A percentile compares a stretch with the other conserved stretches of the same genome.
Conservation (phyloP, 1,140 invertebrate species). For the Physella acuta region DNA sequence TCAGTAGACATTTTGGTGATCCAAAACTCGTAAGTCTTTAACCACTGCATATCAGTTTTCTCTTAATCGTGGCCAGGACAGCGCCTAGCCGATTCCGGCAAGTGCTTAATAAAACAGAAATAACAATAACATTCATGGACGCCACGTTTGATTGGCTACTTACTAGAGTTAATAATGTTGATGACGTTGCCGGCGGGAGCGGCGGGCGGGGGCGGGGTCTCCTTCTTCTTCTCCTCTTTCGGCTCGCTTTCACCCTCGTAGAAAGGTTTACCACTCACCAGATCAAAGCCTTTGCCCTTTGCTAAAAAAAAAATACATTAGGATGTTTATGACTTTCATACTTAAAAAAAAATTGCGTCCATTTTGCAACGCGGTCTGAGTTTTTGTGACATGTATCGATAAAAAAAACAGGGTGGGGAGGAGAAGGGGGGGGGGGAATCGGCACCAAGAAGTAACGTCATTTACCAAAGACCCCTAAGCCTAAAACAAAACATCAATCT, state of each 20-base stretch:
- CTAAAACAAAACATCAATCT: neutral
- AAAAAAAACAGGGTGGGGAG: neutral
- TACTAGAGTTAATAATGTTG: neutral
- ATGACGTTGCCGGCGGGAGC: neutral
- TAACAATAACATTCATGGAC: neutral
- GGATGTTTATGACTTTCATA: too few species aligned
- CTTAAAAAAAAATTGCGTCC: neutral
- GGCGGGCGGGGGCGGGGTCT: neutral
- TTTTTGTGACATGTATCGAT: too few species aligned
- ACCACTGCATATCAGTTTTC: neutral
- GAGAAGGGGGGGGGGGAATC: neutral
- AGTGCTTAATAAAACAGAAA: neutral
- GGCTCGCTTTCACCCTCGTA: neutral
- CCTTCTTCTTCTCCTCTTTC: neutral
- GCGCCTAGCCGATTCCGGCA: neutral
- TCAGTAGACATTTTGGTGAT: neutral
- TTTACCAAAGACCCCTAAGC: neutral
- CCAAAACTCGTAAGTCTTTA: neutral
- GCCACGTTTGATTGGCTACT: neutral
- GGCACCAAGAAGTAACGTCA: neutral
- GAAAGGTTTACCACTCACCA: neutral
- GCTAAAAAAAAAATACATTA: neutral
- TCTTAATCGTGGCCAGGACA: neutral
- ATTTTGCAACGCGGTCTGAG: neutral
- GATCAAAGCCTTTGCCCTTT: neutral